These are phyloP conservation scores for Lycaena phlaeas DNA, from an alignment of 2,888 invertebrate species.

Conservation along the genomic window DNA sequence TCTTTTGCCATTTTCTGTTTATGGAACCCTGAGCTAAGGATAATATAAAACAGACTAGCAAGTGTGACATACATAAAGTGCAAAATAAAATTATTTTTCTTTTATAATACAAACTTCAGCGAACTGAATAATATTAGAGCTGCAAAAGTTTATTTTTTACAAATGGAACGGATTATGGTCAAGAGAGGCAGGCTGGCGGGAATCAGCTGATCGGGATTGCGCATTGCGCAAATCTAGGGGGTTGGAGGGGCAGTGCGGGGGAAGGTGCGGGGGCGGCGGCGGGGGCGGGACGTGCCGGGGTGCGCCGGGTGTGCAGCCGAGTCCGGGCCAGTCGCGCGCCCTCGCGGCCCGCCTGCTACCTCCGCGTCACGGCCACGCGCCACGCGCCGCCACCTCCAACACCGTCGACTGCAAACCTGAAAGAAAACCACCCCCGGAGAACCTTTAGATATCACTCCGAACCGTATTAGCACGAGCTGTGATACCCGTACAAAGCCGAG, in stretches of 20 bases:
- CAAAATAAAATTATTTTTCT: too few relatives aligned
- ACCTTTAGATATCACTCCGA: slow-evolving; percentile 15
- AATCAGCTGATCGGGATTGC: slow-evolving; percentile 70
- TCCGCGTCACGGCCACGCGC: slow-evolving; percentile 29
- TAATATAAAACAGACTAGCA: too few relatives aligned
- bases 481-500: slow-evolving; percentile 35
- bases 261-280: slow-evolving; percentile 24
- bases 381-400: slow-evolving; percentile 19
- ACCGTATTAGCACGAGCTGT: slow-evolving; percentile 35
- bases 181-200: slow-evolving; percentile 56
- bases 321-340: slow-evolving; percentile 41
- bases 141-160: not conserved
- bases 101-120: too few relatives aligned
- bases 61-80: too few relatives aligned
- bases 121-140: too few relatives aligned
- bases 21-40: too few relatives aligned
- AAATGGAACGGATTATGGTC: slow-evolving; percentile 22
- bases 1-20: too few relatives aligned
- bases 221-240: slow-evolving; percentile 68
- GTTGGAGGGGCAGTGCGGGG: slow-evolving; percentile 26
- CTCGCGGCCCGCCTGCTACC: slow-evolving; percentile 31
- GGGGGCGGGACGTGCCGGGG: slow-evolving; percentile 32
- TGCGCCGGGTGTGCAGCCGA: slow-evolving; percentile 19
- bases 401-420: slow-evolving; percentile 26
- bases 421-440: slow-evolving; percentile 25